These are phyloP conservation scores for Nesometra sesokonis DNA, from an alignment of 35 echinoderm and acorn worm genomes.

Conservation along the genomic window DNA sequence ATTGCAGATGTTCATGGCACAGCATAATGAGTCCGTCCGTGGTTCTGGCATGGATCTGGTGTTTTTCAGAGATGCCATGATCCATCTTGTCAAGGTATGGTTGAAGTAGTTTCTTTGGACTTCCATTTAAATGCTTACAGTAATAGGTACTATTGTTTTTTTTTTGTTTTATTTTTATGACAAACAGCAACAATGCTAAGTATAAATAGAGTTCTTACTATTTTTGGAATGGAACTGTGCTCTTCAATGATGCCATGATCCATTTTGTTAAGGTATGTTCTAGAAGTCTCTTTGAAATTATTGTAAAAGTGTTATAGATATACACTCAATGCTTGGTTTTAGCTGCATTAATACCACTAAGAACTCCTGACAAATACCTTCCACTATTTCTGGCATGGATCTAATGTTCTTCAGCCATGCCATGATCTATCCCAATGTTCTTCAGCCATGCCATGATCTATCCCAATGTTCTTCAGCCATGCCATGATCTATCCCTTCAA, in stretches of 20 bases:
- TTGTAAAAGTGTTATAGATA: too few species aligned
- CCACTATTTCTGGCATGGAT: constrained; percentile 91
- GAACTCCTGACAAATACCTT: too few species aligned
- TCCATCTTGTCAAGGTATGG: constrained; percentile 92
- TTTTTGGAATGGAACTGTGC: constrained; percentile 88
- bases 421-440: constrained; percentile 94
- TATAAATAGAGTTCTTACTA: too few species aligned
- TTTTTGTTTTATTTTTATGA: too few species aligned
- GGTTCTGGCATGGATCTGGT: constrained; percentile 96
- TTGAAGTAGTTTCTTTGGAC: not conserved
- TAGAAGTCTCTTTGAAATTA: not conserved
- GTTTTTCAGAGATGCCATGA: constrained; percentile 99
- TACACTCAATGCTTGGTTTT: too few species aligned
- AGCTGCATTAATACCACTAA: too few species aligned
- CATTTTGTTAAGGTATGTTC: constrained; percentile 89
- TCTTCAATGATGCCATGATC: constrained; percentile 99
- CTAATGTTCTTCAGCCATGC: constrained; percentile 99
- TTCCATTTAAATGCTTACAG: not conserved
- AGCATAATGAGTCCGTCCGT: constrained; percentile 88
- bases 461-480: too few species aligned
- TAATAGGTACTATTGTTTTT: too few species aligned
- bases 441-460: constrained; percentile 98
- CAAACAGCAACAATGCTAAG: too few species aligned
- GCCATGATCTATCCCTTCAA: too few species aligned
- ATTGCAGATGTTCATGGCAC: constrained; percentile 86